A percentile compares a stretch with the other conserved stretches of the same genome.
Conservation (phyloP, 2,797 vertebrate genomes). For the Schizopygopsis pylzovi region DNA sequence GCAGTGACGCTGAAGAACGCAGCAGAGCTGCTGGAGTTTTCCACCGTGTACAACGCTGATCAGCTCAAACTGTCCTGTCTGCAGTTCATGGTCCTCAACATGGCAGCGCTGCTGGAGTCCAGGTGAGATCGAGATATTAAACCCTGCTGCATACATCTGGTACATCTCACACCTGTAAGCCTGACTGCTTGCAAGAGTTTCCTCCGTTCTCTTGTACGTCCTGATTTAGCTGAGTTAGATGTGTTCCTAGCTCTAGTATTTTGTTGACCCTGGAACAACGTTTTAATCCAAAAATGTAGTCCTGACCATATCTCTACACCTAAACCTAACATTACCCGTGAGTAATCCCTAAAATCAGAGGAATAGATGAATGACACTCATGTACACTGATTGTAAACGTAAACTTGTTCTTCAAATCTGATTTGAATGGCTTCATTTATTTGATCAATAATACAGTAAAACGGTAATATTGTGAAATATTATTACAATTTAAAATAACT, state of each 20-base stretch:
- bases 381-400: no score
- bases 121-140: slow-evolving; percentile 79
- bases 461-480: background rate
- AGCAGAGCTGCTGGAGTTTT: slow-evolving; percentile 91
- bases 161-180: background rate
- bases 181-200: background rate
- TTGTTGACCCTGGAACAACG: no score
- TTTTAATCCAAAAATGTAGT: no score
- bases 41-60: slow-evolving; percentile 90
- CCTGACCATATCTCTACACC: no score
- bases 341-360: no score
- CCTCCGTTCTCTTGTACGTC: no score
- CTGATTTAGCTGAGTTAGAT: no score
- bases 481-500: background rate
- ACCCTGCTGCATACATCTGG: background rate
- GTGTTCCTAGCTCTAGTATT: no score
- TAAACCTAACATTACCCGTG: no score
- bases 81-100: slow-evolving; percentile 94
- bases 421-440: background rate
- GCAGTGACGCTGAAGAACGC: slow-evolving; percentile 95
- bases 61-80: slow-evolving; percentile 94
- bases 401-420: no score
- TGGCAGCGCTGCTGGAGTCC: slow-evolving; percentile 91
- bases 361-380: no score
- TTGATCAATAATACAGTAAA: background rate